A percentile compares a stretch with the other conserved stretches of the same genome.
phyloP scores from a whole-genome alignment of 2,888 invertebrate species.

The Napeogenes sylphis region DNA sequence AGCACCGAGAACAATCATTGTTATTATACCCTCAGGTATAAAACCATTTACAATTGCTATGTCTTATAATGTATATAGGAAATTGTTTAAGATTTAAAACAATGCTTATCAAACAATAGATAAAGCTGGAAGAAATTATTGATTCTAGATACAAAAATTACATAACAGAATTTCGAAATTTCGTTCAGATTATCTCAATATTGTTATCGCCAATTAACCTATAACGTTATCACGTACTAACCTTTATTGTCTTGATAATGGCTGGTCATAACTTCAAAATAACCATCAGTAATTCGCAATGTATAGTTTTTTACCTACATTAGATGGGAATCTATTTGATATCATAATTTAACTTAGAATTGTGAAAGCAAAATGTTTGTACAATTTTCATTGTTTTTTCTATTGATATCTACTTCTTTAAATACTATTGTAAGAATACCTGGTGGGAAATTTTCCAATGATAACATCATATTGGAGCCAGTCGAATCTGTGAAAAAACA shows the following conservation, averaged over 20 bases:
- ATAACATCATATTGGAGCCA: not conserved
- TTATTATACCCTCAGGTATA: conserved; percentile 26
- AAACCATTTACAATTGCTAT: conserved; percentile 17
- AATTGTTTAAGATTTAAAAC: no score
- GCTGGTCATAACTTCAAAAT: no score
- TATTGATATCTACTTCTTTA: conserved; percentile 16
- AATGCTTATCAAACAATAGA: no score
- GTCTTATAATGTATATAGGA: no score
- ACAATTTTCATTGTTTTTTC: conserved; percentile 13
- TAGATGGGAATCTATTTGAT: not conserved
- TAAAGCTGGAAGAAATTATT: no score
- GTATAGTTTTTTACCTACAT: not conserved
- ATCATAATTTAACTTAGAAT: not conserved
- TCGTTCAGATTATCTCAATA: not conserved
- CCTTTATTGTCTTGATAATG: not conserved
- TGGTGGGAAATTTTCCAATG: not conserved
- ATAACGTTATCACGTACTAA: not conserved
- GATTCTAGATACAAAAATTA: no score
- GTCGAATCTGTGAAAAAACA: conserved; percentile 4
- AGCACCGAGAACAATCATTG: conserved; percentile 28
- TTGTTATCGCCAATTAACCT: not conserved
- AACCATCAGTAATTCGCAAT: not conserved
- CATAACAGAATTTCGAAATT: no score
- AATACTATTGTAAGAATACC: conserved; percentile 18
- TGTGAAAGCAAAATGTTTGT: conserved; percentile 26